Conservation (phyloP, 2,888 invertebrate species). For the Biston betularia region DNA sequence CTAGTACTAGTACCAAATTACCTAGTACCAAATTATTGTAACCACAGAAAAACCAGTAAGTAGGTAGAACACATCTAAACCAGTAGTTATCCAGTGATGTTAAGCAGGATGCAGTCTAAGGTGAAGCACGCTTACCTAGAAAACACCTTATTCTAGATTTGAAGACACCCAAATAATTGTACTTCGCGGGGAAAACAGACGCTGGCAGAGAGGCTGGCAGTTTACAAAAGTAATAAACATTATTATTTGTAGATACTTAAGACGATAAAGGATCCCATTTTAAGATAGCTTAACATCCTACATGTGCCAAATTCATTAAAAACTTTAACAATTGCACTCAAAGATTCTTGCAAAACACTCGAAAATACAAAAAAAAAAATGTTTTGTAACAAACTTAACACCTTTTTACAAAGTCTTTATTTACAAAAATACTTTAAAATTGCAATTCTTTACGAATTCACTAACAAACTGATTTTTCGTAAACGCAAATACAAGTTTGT, state of each 20-base stretch:
- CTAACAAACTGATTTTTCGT: background rate
- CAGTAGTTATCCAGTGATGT: no score
- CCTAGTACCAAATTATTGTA: no score
- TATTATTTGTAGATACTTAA: background rate
- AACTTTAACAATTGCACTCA: conserved; percentile 29
- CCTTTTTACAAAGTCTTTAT: conserved; percentile 30
- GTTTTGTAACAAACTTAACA: conserved; percentile 33
- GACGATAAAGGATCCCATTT: background rate
- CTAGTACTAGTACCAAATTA: no score
- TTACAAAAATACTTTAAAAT: background rate
- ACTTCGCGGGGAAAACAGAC: no score
- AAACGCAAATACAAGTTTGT: conserved; percentile 23
- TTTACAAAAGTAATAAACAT: background rate
- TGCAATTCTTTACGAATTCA: background rate
- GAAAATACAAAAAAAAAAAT: conserved; percentile 29
- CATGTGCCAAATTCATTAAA: conserved; percentile 24
- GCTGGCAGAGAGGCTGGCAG: no score
- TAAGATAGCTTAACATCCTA: conserved; percentile 16
- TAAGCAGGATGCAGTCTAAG: no score
- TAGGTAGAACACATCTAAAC: no score
- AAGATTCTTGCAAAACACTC: conserved; percentile 32
- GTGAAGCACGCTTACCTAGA: no score
- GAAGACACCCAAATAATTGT: no score
- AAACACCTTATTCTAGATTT: no score
- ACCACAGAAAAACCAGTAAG: no score